Evolutionary conservation across 2,888 invertebrate genomes (phyloP).

Genomic region (Dione juno): DNA sequence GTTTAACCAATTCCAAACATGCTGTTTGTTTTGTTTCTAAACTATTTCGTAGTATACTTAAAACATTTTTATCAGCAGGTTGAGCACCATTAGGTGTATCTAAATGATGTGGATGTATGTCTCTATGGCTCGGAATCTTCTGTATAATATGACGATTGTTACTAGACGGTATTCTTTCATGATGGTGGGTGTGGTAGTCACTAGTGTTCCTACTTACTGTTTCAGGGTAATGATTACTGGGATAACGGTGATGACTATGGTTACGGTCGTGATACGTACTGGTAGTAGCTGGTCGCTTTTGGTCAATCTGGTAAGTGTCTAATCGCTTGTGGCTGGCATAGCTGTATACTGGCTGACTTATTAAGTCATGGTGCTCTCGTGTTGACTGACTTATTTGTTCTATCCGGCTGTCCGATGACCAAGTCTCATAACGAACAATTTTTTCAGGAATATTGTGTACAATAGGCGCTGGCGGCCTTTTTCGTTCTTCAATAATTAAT

Average conservation of each 20-base stretch:
- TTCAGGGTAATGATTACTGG: constrained; percentile 62
- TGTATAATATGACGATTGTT: constrained; percentile 71
- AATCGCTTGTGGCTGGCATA: constrained; percentile 75
- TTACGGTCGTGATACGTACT: constrained; percentile 66
- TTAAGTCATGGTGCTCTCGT: constrained; percentile 72
- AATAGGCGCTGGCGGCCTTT: constrained; percentile 70
- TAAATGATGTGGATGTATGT: constrained; percentile 62
- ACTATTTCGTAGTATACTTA: constrained; percentile 88
- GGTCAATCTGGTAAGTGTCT: constrained; percentile 74
- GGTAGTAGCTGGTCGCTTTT: constrained; percentile 61
- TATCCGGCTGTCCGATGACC: constrained; percentile 75
- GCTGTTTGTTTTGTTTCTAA: constrained; percentile 86
- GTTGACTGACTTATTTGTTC: constrained; percentile 68
- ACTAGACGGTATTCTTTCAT: constrained; percentile 62
- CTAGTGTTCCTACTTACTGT: constrained; percentile 60
- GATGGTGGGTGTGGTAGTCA: constrained; percentile 67
- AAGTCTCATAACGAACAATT: constrained; percentile 75
- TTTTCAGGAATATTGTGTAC: constrained; percentile 80
- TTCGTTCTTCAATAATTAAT: constrained; percentile 74
- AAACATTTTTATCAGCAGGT: constrained; percentile 88
- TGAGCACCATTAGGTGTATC: constrained; percentile 66
- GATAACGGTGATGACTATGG: constrained; percentile 64
- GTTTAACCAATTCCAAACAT: constrained; percentile 80
- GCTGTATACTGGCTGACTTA: constrained; percentile 75
- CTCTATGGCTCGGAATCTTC: constrained; percentile 72